Percentiles rank a stretch among this genome's conserved stretches.
phyloP scores from a whole-genome alignment of 2,888 invertebrate species.

The Diachrysia chrysitis region DNA sequence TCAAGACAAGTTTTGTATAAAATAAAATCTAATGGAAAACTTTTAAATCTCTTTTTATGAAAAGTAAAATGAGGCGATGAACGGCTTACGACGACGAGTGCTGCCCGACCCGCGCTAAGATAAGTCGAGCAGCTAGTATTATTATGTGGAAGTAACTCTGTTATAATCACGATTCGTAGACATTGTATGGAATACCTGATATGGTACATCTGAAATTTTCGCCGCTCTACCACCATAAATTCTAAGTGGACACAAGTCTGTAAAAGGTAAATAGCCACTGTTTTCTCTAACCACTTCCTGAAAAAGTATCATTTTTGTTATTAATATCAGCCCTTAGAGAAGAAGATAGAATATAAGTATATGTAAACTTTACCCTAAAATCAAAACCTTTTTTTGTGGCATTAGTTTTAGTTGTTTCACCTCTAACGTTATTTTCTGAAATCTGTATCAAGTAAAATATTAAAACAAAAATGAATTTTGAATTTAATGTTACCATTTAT shows the following conservation, averaged over 20 bases:
- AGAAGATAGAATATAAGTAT: no score
- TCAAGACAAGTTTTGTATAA: no score
- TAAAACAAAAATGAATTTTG: neutral
- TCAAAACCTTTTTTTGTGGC: neutral
- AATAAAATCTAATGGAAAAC: no score
- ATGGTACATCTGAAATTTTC: slow-evolving; percentile 17
- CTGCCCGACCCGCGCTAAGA: no score
- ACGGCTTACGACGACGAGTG: no score
- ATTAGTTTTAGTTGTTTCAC: neutral
- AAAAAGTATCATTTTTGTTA: neutral
- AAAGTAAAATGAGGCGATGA: no score
- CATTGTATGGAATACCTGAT: slow-evolving; percentile 13
- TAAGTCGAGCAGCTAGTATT: no score
- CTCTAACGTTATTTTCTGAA: neutral
- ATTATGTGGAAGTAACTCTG: no score
- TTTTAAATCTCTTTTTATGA: no score
- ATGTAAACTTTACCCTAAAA: slow-evolving; percentile 9
- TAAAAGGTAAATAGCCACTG: slow-evolving; percentile 10
- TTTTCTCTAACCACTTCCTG: slow-evolving; percentile 22
- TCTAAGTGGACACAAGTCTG: slow-evolving; percentile 15
- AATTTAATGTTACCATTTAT: slow-evolving; percentile 11
- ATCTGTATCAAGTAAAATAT: neutral
- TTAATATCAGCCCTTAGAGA: neutral
- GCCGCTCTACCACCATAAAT: slow-evolving; percentile 16
- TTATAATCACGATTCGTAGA: neutral